phyloP scores from a whole-genome alignment of 2,888 invertebrate species.

The Zootermopsis nevadensis region DNA sequence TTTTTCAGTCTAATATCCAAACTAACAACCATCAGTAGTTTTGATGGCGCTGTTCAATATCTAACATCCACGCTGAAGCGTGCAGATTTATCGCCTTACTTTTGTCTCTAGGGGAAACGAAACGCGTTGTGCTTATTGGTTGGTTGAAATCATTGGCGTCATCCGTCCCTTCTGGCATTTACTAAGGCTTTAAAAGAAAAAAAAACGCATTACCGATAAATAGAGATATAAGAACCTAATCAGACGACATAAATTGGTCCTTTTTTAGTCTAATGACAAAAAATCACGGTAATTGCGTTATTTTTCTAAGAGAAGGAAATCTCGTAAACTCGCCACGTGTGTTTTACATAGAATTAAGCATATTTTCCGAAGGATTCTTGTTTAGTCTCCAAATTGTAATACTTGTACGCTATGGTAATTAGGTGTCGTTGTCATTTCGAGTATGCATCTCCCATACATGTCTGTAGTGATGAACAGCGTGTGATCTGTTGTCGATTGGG shows the following conservation, averaged over 20 bases:
- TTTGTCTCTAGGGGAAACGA: slow-evolving; percentile 20
- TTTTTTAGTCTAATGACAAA: neutral
- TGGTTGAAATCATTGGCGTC: slow-evolving; percentile 29
- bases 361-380: no score
- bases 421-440: no score
- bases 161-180: slow-evolving; percentile 9
- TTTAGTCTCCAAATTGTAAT: no score
- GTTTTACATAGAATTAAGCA: no score
- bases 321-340: no score
- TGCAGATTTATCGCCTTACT: slow-evolving; percentile 37
- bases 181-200: slow-evolving; percentile 1
- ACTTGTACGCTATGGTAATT: no score
- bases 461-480: no score
- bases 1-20: slow-evolving; percentile 1
- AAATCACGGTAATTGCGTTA: neutral
- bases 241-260: neutral
- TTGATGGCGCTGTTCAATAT: neutral
- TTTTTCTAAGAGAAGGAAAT: no score
- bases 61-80: neutral
- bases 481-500: no score
- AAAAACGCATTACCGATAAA: neutral
- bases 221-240: neutral
- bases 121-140: neutral
- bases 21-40: neutral
- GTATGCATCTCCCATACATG: no score